Conservation (phyloP, 2,113 vertebrate species). For the Hydropotes inermis region DNA sequence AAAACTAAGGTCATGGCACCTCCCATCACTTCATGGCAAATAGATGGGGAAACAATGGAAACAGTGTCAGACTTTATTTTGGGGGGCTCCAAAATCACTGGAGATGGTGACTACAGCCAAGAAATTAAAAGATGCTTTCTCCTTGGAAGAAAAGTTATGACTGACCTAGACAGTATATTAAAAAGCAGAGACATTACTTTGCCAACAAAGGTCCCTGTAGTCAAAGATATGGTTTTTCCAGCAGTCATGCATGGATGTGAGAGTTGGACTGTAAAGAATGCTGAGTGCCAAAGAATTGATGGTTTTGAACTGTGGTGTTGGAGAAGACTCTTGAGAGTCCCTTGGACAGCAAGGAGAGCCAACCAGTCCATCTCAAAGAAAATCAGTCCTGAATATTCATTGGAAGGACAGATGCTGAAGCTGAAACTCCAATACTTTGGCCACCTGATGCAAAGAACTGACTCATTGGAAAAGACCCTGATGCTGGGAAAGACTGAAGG, state of each 20-base stretch:
- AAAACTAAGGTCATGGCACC: neutral
- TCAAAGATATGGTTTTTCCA: neutral
- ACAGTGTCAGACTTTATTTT: neutral
- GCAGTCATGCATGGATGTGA: neutral
- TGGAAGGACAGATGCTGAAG: neutral
- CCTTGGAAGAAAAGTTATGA: neutral
- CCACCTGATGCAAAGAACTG: neutral
- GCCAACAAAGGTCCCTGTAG: neutral
- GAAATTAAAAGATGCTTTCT: neutral
- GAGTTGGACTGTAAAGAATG: neutral
- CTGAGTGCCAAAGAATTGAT: neutral
- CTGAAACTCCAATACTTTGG: neutral
- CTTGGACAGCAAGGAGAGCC: neutral
- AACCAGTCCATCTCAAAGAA: neutral
- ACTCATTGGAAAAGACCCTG: neutral
- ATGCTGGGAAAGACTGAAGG: neutral
- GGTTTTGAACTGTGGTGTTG: neutral
- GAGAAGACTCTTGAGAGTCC: neutral
- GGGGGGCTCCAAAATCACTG: neutral
- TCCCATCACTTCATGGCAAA: neutral
- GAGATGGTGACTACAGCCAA: neutral
- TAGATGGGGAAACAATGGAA: neutral
- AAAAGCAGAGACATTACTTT: neutral
- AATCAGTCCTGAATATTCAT: neutral
- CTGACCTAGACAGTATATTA: neutral